phyloP scores from a whole-genome alignment of 92 coral and sea anemone genomes.

The Phenganax marumi region DNA sequence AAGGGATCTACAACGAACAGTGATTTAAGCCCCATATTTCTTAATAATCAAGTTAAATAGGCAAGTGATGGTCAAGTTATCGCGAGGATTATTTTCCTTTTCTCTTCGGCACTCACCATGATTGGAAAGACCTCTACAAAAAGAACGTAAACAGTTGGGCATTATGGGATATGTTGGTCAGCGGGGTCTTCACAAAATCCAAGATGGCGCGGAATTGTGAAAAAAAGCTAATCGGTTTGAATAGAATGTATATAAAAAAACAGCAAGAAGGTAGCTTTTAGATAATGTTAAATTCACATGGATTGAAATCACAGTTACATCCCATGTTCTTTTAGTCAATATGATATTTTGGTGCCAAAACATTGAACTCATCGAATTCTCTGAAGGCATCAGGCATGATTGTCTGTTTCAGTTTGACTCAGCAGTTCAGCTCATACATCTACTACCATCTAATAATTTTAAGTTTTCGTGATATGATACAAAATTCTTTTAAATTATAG shows the following conservation, averaged over 20 bases:
- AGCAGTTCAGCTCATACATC: too few relatives aligned
- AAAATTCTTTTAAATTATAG: constrained; percentile 34
- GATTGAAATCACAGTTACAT: background rate
- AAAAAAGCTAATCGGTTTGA: constrained; percentile 80
- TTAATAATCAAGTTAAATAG: background rate
- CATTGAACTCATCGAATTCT: too few relatives aligned
- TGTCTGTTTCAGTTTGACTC: too few relatives aligned
- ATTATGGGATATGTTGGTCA: constrained; percentile 24
- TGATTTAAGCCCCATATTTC: background rate
- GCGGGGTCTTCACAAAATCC: constrained; percentile 44
- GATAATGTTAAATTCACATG: too few relatives aligned
- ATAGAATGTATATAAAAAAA: constrained; percentile 77
- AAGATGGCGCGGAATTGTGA: constrained; percentile 96
- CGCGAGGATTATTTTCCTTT: background rate
- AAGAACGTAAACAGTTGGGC: constrained; percentile 1
- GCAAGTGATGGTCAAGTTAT: constrained; percentile 15
- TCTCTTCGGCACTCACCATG: constrained; percentile 7
- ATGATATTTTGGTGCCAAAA: too few relatives aligned
- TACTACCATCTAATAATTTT: background rate
- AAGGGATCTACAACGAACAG: background rate
- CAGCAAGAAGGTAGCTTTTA: constrained; percentile 69
- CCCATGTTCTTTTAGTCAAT: background rate
- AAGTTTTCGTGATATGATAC: background rate
- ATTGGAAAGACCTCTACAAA: constrained; percentile 27
- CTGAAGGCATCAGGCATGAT: too few relatives aligned